Evolutionary conservation across 2,797 vertebrate species (phyloP).

Genomic region (Craterocephalus amniculus): DNA sequence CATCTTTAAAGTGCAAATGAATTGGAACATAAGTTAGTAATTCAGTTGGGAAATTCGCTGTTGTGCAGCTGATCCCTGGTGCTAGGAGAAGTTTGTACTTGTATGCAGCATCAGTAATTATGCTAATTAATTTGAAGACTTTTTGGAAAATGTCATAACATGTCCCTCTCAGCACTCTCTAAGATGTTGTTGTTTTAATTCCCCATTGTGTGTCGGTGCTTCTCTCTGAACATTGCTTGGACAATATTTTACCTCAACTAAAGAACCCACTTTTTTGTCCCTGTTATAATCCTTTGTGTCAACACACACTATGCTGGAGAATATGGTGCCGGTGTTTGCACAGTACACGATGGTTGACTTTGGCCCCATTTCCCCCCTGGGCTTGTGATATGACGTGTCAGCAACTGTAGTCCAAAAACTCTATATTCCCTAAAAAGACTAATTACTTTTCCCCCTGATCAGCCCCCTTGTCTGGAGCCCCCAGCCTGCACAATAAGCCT

Average conservation of each 20-base stretch:
- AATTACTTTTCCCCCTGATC: conserved; percentile 69
- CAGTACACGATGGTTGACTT: conserved; percentile 70
- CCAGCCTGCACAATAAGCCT: conserved; percentile 60
- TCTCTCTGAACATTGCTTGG: conserved; percentile 25
- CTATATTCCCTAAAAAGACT: conserved; percentile 51
- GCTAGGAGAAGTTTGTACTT: conserved; percentile 44
- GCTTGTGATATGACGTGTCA: conserved; percentile 61
- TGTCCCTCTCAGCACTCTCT: conserved; percentile 27
- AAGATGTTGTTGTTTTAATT: conserved; percentile 47
- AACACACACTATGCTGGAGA: conserved; percentile 28
- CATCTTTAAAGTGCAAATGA: conserved; percentile 17
- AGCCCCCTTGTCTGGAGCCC: conserved; percentile 70
- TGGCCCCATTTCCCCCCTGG: conserved; percentile 49
- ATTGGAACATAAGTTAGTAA: not conserved
- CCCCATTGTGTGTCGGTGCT: conserved; percentile 40
- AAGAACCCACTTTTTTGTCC: conserved; percentile 30
- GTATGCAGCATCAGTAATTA: not conserved
- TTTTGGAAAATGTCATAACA: conserved; percentile 36
- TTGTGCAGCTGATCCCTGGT: conserved; percentile 28
- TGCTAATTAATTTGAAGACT: conserved; percentile 10
- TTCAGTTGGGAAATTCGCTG: conserved; percentile 17
- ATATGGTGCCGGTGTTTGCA: conserved; percentile 56
- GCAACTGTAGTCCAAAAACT: conserved; percentile 64
- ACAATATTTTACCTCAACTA: conserved; percentile 21
- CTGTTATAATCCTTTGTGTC: conserved; percentile 40